Conservation (phyloP, 2,888 invertebrate genomes). For the Sympetrum striolatum region DNA sequence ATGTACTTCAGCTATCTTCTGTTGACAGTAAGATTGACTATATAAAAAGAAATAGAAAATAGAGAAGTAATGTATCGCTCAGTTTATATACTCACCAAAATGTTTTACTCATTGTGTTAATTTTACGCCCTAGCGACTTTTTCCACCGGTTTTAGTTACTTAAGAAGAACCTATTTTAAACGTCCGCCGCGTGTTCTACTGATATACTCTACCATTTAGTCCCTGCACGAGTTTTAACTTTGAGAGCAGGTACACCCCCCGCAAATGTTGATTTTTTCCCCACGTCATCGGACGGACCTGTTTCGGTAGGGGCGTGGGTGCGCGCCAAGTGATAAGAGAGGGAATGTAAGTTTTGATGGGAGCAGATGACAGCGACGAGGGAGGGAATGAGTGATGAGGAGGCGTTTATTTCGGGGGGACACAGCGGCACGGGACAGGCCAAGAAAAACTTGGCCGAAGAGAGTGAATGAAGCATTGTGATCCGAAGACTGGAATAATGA, state of each 20-base stretch:
- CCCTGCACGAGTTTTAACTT: neutral
- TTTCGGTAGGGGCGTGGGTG: neutral
- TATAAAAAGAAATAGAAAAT: too few relatives aligned
- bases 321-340: neutral
- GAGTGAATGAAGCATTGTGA: slow-evolving; percentile 1
- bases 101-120: too few relatives aligned
- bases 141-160: too few relatives aligned
- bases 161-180: too few relatives aligned
- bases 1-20: too few relatives aligned
- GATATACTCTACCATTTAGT: neutral
- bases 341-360: neutral
- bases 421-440: neutral
- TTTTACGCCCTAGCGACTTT: too few relatives aligned
- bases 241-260: too few relatives aligned
- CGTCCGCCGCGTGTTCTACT: too few relatives aligned
- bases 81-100: too few relatives aligned
- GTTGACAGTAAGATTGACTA: too few relatives aligned
- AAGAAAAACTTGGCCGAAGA: neutral
- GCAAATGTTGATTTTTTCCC: too few relatives aligned
- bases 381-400: neutral
- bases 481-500: neutral
- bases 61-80: too few relatives aligned
- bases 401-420: neutral
- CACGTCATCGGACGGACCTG: neutral
- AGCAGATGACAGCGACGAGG: neutral